Evolutionary conservation across 1,140 invertebrate genomes (phyloP).

Genomic region (Drosophila mojavensis): DNA sequence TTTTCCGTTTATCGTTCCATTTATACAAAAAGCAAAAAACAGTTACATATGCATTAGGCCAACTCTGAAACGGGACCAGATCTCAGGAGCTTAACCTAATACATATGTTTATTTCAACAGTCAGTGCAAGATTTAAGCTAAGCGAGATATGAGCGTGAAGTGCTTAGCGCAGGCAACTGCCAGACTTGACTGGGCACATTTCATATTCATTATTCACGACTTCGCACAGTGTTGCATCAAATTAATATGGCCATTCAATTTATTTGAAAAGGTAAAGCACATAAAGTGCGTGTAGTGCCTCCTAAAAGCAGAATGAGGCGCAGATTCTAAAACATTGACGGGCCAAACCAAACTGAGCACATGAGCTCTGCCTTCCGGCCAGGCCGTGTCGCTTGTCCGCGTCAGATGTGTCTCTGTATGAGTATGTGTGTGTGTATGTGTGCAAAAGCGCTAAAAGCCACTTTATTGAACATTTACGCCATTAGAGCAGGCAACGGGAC

Average conservation of each 20-base stretch:
- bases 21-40: too few relatives aligned
- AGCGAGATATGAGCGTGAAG: neutral
- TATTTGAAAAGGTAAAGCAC: conserved; percentile 47
- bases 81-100: neutral
- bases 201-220: conserved; percentile 16
- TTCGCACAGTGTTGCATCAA: conserved; percentile 32
- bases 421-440: conserved; percentile 17
- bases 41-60: too few relatives aligned
- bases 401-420: neutral
- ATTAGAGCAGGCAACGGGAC: conserved; percentile 61
- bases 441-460: conserved; percentile 70
- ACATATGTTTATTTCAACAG: neutral
- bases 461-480: conserved; percentile 82
- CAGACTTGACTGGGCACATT: conserved; percentile 13
- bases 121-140: neutral
- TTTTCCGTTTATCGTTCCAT: too few relatives aligned
- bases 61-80: too few relatives aligned
- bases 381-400: conserved; percentile 8
- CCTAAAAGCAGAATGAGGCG: conserved; percentile 51
- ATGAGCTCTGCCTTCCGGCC: conserved; percentile 46
- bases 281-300: conserved; percentile 61
- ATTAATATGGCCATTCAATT: conserved; percentile 48
- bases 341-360: conserved; percentile 25
- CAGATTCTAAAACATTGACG: conserved; percentile 54
- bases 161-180: conserved; percentile 8